phyloP scores from a whole-genome alignment of 2,113 vertebrate genomes.

The Castor canadensis region DNA sequence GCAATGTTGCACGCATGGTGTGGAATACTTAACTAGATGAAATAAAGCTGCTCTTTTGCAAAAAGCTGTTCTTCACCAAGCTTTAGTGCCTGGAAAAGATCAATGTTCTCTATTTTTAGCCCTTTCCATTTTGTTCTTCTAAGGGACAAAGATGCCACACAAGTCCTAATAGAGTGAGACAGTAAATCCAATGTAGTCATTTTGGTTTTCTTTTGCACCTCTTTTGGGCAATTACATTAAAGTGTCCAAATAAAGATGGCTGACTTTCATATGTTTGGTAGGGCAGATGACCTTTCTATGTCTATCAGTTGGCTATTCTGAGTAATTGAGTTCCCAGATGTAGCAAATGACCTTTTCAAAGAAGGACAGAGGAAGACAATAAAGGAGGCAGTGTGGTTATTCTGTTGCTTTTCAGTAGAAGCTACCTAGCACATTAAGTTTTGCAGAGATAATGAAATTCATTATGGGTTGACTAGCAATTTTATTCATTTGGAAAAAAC shows the following conservation, averaged over 20 bases:
- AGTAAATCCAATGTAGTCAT: conserved; percentile 59
- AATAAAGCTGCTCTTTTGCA: conserved; percentile 67
- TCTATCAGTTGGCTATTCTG: conserved; percentile 31
- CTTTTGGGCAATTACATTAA: conserved; percentile 59
- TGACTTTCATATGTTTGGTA: conserved; percentile 65
- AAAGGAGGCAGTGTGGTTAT: conserved; percentile 24
- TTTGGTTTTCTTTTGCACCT: conserved; percentile 64
- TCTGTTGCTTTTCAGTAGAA: conserved; percentile 25
- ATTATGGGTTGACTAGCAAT: conserved; percentile 48
- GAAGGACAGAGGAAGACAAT: conserved; percentile 34
- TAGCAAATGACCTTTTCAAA: conserved; percentile 60
- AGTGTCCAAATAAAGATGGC: conserved; percentile 65
- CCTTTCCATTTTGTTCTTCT: conserved; percentile 59
- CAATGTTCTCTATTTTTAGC: conserved; percentile 63
- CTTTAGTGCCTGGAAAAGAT: conserved; percentile 64
- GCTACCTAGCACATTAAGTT: background rate
- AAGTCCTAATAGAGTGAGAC: conserved; percentile 56
- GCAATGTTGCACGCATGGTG: conserved; percentile 55
- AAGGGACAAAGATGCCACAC: conserved; percentile 61
- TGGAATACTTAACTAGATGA: conserved; percentile 65
- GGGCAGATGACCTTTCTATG: conserved; percentile 65
- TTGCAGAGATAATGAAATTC: conserved; percentile 54
- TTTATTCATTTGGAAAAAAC: conserved; percentile 66
- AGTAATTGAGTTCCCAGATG: conserved; percentile 40
- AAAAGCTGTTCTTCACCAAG: conserved; percentile 59